Conservation (phyloP, 2,113 vertebrate species). For the Mormyrus iriodes region DNA sequence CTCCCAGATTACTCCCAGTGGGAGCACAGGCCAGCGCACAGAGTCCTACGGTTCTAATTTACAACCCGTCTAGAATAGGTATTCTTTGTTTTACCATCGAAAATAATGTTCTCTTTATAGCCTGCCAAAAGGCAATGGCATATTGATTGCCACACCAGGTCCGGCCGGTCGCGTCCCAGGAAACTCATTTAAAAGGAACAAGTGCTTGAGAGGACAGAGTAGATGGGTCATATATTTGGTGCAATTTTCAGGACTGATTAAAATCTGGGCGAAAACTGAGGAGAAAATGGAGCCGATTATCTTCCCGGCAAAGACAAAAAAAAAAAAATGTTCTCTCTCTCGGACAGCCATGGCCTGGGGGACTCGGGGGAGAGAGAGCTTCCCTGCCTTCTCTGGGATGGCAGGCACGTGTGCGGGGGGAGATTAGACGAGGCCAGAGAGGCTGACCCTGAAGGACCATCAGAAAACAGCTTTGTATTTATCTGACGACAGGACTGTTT, state of each 20-base stretch:
- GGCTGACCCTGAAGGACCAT: not conserved
- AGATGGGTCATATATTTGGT: constrained; percentile 30
- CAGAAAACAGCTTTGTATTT: not conserved
- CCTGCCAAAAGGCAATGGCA: constrained; percentile 57
- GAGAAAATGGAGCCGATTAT: constrained; percentile 30
- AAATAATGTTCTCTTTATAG: constrained; percentile 41
- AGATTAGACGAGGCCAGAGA: not conserved
- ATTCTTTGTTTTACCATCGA: constrained; percentile 54
- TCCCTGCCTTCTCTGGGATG: not conserved
- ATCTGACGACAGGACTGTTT: not conserved
- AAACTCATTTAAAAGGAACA: constrained; percentile 28
- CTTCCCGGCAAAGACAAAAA: constrained; percentile 12
- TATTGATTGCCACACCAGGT: constrained; percentile 60
- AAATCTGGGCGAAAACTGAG: constrained; percentile 22
- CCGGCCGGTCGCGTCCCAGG: constrained; percentile 31
- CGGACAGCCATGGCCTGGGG: constrained; percentile 18
- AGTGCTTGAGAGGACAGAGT: constrained; percentile 33
- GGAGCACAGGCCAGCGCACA: constrained; percentile 41
- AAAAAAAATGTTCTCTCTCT: constrained; percentile 1
- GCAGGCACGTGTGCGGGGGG: not conserved
- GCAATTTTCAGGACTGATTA: constrained; percentile 24
- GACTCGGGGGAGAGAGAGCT: constrained; percentile 1
- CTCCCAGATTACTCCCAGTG: constrained; percentile 41
- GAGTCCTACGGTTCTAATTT: constrained; percentile 58
- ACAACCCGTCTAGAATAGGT: constrained; percentile 60